phyloP scores from a whole-genome alignment of 2,113 vertebrate species.

The Nymphicus hollandicus region DNA sequence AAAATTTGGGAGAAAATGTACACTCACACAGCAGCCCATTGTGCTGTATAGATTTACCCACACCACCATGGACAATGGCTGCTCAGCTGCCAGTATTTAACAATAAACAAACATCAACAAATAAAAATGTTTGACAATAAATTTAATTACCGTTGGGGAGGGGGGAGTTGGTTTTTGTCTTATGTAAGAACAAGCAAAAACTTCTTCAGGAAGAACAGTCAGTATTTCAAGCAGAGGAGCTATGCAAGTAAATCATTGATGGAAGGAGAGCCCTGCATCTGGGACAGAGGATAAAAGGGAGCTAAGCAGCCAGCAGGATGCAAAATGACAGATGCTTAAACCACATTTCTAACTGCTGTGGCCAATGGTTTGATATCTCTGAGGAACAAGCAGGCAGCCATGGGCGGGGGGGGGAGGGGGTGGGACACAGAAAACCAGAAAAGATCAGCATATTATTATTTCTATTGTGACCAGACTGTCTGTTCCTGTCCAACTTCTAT shows the following conservation, averaged over 20 bases:
- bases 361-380: constrained; percentile 17
- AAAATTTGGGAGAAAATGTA: neutral
- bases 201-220: neutral
- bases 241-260: neutral
- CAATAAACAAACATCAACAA: neutral
- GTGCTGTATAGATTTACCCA: neutral
- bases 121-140: neutral
- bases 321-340: constrained; percentile 41
- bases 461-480: neutral
- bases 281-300: constrained; percentile 19
- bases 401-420: neutral
- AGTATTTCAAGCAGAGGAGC: neutral
- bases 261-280: neutral
- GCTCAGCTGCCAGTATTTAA: constrained; percentile 21
- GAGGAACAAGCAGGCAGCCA: neutral
- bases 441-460: neutral
- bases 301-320: constrained; percentile 20
- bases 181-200: neutral
- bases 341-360: neutral
- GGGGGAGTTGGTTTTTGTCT: neutral
- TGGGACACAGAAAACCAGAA: neutral
- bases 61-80: neutral
- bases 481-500: neutral
- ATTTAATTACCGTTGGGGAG: neutral
- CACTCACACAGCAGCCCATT: neutral